Conservation (phyloP, 2,888 invertebrate genomes). For the Tenthredo distinguenda region DNA sequence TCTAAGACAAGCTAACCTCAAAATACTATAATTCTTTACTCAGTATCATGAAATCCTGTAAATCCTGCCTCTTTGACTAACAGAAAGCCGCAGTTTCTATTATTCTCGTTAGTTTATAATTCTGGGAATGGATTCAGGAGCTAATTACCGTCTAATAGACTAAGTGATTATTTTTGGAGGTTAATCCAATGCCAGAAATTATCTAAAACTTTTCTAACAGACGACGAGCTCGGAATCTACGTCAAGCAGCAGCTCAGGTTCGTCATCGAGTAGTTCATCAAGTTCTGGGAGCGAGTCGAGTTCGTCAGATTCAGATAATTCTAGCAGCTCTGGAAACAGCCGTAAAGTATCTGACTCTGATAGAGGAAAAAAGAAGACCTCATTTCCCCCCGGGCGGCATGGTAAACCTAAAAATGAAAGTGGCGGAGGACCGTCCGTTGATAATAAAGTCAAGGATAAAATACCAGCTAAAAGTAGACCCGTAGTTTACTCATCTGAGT, state of each 20-base stretch:
- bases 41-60: neutral
- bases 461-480: constrained; percentile 67
- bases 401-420: constrained; percentile 71
- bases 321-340: constrained; percentile 73
- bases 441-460: constrained; percentile 73
- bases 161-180: neutral
- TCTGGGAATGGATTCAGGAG: neutral
- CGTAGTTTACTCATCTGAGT: constrained; percentile 74
- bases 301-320: constrained; percentile 75
- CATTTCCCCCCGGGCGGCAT: constrained; percentile 66
- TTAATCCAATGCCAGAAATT: neutral
- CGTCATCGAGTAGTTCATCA: constrained; percentile 75
- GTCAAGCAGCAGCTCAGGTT: constrained; percentile 73
- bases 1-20: neutral
- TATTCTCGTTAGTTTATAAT: neutral
- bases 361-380: constrained; percentile 69
- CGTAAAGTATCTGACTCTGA: constrained; percentile 74
- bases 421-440: constrained; percentile 59
- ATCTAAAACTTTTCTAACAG: constrained; percentile 60
- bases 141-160: neutral
- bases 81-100: neutral
- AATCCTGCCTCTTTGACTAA: neutral
- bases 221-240: constrained; percentile 76
- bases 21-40: neutral
- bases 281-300: constrained; percentile 76